Conservation (phyloP, 2,797 vertebrate genomes). For the Antrozous pallidus region DNA sequence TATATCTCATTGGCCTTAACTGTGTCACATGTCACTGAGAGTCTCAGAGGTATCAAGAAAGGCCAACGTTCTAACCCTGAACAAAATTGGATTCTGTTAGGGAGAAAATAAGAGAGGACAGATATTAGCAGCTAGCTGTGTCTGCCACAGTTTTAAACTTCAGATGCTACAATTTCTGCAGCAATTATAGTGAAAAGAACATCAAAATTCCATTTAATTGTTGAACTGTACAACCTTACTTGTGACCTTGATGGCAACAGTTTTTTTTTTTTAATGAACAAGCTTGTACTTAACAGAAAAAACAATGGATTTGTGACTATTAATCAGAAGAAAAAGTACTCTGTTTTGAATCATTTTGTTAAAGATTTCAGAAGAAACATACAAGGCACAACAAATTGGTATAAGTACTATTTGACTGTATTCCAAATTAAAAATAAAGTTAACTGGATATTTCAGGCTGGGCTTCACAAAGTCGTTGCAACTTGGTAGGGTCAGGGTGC, state of each 20-base stretch:
- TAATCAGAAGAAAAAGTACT: conserved; percentile 45
- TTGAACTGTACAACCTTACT: conserved; percentile 43
- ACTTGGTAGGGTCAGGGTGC: neutral
- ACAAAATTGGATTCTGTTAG: neutral
- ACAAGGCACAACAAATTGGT: neutral
- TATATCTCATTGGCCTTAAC: neutral
- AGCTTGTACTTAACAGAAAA: conserved; percentile 50
- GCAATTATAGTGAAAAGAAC: conserved; percentile 16
- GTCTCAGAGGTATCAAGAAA: neutral
- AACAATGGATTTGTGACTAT: neutral
- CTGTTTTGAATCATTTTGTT: conserved; percentile 40
- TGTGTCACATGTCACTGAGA: neutral
- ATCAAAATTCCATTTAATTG: conserved; percentile 38
- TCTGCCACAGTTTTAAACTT: conserved; percentile 15
- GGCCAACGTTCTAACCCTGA: neutral
- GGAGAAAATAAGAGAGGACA: neutral
- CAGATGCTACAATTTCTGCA: neutral
- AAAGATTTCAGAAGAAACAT: conserved; percentile 21
- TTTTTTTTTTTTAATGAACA: conserved; percentile 47
- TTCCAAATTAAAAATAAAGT: neutral
- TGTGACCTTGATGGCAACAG: neutral
- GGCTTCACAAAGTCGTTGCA: neutral
- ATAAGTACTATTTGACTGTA: conserved; percentile 18
- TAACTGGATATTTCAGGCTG: neutral
- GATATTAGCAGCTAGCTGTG: neutral